A percentile compares a stretch with the other conserved stretches of the same genome.
phyloP scores from a whole-genome alignment of 1,140 invertebrate species.

The Caenorhabditis latens region DNA sequence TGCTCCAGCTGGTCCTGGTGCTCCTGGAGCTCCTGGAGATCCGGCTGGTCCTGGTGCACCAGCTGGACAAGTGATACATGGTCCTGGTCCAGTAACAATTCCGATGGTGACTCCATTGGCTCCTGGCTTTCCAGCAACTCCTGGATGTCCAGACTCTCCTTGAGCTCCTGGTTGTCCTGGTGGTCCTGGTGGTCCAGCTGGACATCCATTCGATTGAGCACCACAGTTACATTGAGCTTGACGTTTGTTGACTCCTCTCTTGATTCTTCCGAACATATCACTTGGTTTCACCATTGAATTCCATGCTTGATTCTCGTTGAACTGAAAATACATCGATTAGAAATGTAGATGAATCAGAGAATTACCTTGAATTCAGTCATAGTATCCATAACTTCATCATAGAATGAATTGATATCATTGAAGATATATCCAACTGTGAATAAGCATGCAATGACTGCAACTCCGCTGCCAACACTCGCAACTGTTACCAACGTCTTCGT shows the following conservation, averaged over 20 bases:
- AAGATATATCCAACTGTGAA: slow-evolving; percentile 58
- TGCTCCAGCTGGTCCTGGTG: slow-evolving; percentile 25
- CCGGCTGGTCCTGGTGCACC: slow-evolving; percentile 41
- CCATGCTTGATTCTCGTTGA: slow-evolving; percentile 51
- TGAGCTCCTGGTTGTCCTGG: slow-evolving; percentile 55
- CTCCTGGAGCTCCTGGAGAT: slow-evolving; percentile 21
- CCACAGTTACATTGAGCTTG: slow-evolving; percentile 59
- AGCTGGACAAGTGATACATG: slow-evolving; percentile 46
- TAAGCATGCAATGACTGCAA: slow-evolving; percentile 57
- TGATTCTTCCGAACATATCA: background rate
- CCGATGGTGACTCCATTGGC: slow-evolving; percentile 38
- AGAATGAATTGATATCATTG: slow-evolving; percentile 64
- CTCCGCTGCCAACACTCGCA: slow-evolving; percentile 55
- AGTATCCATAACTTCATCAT: slow-evolving; percentile 64
- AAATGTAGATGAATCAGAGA: background rate
- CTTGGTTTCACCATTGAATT: slow-evolving; percentile 34
- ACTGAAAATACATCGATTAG: background rate
- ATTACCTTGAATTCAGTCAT: slow-evolving; percentile 59
- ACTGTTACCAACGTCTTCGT: slow-evolving; percentile 49
- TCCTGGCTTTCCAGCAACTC: slow-evolving; percentile 50
- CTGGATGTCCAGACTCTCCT: slow-evolving; percentile 57
- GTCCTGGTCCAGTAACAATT: slow-evolving; percentile 21
- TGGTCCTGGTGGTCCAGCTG: slow-evolving; percentile 62
- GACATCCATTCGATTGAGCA: slow-evolving; percentile 50
- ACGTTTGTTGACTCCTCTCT: slow-evolving; percentile 44